Conservation (phyloP, 37 sponge, comb jelly and placozoan genomes). For the Dysidea cf. avara region DNA sequence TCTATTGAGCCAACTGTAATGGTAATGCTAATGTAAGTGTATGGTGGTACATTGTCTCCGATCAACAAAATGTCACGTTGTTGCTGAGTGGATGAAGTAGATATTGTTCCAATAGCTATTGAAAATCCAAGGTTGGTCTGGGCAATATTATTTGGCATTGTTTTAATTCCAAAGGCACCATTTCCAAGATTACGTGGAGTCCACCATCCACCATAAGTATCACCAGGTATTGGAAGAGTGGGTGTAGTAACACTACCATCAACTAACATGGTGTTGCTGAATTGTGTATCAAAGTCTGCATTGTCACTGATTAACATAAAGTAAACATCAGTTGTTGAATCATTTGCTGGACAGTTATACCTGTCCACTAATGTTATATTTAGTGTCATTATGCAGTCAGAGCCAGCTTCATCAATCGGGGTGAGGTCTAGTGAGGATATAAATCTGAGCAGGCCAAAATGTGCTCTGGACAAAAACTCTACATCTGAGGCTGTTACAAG, state of each 20-base stretch:
- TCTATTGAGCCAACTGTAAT: constrained; percentile 4
- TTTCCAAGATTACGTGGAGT: constrained; percentile 36
- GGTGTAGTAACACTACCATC: constrained; percentile 31
- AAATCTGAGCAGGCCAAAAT: constrained; percentile 41
- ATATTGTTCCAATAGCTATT: too few species aligned
- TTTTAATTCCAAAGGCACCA: constrained; percentile 41
- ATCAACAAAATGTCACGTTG: constrained; percentile 24
- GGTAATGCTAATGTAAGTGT: constrained; percentile 1
- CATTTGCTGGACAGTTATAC: background rate
- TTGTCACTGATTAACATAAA: constrained; percentile 49
- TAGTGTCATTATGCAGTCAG: constrained; percentile 67
- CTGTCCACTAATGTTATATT: constrained; percentile 37
- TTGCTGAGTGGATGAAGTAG: too few species aligned
- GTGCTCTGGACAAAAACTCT: constrained; percentile 21
- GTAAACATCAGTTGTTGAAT: constrained; percentile 23
- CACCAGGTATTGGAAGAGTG: constrained; percentile 3
- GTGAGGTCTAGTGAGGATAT: constrained; percentile 29
- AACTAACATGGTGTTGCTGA: constrained; percentile 31
- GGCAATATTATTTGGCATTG: constrained; percentile 33
- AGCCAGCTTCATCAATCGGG: constrained; percentile 42
- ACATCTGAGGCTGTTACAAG: constrained; percentile 42
- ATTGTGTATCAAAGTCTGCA: constrained; percentile 39
- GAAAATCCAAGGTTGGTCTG: constrained; percentile 48
- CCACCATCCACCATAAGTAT: constrained; percentile 68
- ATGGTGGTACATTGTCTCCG: constrained; percentile 24